Evolutionary conservation across 2,888 invertebrate species (phyloP).

Genomic region (Caenorhabditis plicata): DNA sequence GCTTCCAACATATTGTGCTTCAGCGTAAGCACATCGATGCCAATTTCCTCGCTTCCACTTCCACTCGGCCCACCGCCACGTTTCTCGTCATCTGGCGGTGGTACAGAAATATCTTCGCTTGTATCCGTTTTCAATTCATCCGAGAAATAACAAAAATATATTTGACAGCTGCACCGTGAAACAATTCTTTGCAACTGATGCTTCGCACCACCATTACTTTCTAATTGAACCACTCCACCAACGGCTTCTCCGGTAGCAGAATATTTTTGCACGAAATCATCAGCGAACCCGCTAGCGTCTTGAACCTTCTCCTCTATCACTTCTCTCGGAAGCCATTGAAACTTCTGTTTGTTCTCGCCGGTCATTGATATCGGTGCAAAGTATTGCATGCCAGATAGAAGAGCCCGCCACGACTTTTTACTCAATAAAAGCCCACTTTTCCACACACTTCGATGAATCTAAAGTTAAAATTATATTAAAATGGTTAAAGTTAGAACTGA

Average conservation of each 20-base stretch:
- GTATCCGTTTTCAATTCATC: conserved; percentile 72
- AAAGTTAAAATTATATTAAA: conserved; percentile 50
- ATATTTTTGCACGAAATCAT: conserved; percentile 70
- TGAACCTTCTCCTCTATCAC: conserved; percentile 77
- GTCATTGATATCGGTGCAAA: conserved; percentile 88
- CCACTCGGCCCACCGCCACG: conserved; percentile 7
- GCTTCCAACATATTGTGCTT: conserved; percentile 94
- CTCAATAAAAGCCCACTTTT: conserved; percentile 79
- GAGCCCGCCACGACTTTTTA: conserved; percentile 93
- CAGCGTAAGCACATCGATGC: conserved; percentile 92
- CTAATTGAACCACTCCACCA: conserved; percentile 85
- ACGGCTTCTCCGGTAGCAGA: conserved; percentile 88
- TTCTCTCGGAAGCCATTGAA: conserved; percentile 92
- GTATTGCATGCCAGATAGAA: conserved; percentile 93
- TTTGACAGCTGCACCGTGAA: conserved; percentile 94
- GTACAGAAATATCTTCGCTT: conserved; percentile 35
- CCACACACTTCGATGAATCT: conserved; percentile 86
- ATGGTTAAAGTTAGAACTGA: conserved; percentile 5
- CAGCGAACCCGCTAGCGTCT: conserved; percentile 28
- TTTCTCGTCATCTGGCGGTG: conserved; percentile 16
- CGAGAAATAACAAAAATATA: conserved; percentile 77
- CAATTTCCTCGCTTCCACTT: conserved; percentile 70
- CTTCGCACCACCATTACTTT: conserved; percentile 5
- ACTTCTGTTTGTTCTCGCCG: conserved; percentile 40
- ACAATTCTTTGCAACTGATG: conserved; percentile 88